A percentile compares a stretch with the other conserved stretches of the same genome.
These are phyloP conservation scores for Merops nubicus DNA, from an alignment of 2,113 vertebrate genomes.

Conservation along the genomic window DNA sequence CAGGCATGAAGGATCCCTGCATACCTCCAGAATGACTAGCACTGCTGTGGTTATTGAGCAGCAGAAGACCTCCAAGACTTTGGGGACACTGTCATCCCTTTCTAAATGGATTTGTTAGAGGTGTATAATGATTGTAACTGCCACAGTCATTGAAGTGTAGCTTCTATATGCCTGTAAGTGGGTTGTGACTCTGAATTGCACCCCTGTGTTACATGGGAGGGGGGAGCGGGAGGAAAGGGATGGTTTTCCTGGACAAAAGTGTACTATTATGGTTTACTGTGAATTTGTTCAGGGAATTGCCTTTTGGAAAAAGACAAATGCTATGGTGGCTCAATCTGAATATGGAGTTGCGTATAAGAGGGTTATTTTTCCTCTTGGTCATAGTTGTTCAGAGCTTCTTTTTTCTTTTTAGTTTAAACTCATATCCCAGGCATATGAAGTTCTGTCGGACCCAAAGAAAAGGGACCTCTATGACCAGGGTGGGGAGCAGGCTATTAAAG, in stretches of 20 bases:
- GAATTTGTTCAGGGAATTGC: neutral
- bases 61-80: neutral
- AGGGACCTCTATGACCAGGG: constrained; percentile 95
- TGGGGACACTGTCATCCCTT: neutral
- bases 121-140: neutral
- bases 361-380: constrained; percentile 44
- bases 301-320: neutral
- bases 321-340: neutral
- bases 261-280: neutral
- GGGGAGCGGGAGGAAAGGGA: neutral
- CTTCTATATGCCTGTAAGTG: neutral
- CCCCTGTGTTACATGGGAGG: neutral
- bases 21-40: neutral
- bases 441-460: constrained; percentile 94
- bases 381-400: constrained; percentile 63
- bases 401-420: constrained; percentile 90
- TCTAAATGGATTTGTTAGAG: neutral
- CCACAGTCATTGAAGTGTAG: accelerated
- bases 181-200: neutral
- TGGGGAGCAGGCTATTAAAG: constrained; percentile 97
- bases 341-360: constrained; percentile 15
- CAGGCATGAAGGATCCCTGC: neutral
- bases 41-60: neutral
- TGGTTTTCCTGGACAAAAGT: neutral
- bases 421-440: constrained; percentile 99